Base-by-base conservation (phyloP, 2,888 invertebrate species). In the Eupithecia exiguata region DNA sequence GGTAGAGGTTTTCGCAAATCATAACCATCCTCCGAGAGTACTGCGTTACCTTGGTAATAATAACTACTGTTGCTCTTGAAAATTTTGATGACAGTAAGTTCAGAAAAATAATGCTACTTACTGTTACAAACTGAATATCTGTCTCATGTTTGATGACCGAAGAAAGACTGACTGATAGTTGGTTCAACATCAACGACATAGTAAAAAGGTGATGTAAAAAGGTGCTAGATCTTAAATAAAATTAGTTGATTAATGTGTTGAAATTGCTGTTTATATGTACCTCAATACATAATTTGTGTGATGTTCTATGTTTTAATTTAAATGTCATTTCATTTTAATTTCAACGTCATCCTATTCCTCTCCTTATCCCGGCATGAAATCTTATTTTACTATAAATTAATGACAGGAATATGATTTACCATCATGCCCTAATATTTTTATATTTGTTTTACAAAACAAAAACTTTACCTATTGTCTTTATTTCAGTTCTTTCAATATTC, bases 401-500 rank as follows among this genome's bases (percentile, higher is more conserved):
- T 58, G 0, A 25, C 10, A 25, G 25, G 0, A 58, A 53, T n/a
- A 9, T 9, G 53, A 10, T 21, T 6, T n/a, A 18, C 3, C 21
- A 21, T 53, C 1, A 9, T 10, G 9, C 5, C 21, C 10, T 21
- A 18, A 46, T 18, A 18, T n/a, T 18, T 58, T 12, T 12, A 35
- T 18, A 62, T 9, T 21, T 16, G 6, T 61, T 61, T 30, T 61
- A 25, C 30, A 18, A 30, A 25, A 61, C 16, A 2, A 35, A 35
- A 30, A 35, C 9, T 18, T 16, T 35, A 62, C 18, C 49, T 18
- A 62, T 2, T 35, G 18, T 6, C 25, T 38, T 68, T 58, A 18
- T 75, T 75, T 58, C 72, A 75, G 75, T 70, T 61, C 36, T 72
- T 21, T 68, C 72, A 25, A 68, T 72, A 36, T 70, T 75, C 61